These are phyloP conservation scores for Trisateles emortualis DNA, from an alignment of 2,888 invertebrate genomes.

Conservation along the genomic window DNA sequence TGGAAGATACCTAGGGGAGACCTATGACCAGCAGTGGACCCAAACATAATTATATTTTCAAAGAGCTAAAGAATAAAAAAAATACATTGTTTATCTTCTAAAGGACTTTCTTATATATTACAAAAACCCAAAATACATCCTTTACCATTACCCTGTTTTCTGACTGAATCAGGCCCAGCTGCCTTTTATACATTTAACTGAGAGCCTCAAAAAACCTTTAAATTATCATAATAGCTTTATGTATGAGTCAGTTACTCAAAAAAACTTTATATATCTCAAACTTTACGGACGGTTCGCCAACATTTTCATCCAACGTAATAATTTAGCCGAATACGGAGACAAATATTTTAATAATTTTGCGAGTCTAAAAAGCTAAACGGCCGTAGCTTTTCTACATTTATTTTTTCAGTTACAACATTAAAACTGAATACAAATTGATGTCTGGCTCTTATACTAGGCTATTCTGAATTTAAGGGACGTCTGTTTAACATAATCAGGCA, in stretches of 20 bases:
- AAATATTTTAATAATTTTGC: slow-evolving; percentile 34
- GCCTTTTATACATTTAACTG: background rate
- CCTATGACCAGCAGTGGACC: too few species aligned
- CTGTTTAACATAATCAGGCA: slow-evolving; percentile 51
- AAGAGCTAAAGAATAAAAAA: too few species aligned
- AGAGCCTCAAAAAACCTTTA: background rate
- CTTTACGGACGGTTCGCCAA: background rate
- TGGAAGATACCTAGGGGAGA: too few species aligned
- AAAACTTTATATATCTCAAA: background rate
- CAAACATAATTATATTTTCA: too few species aligned
- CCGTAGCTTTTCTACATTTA: slow-evolving; percentile 24
- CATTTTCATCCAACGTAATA: slow-evolving; percentile 24
- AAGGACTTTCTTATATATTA: too few species aligned
- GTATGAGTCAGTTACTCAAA: background rate
- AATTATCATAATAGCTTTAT: slow-evolving; percentile 1
- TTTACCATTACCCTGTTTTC: background rate
- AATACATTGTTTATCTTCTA: too few species aligned
- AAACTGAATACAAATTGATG: slow-evolving; percentile 50
- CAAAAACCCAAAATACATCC: background rate
- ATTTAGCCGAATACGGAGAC: slow-evolving; percentile 28
- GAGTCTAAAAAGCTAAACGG: slow-evolving; percentile 27
- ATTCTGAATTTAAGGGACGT: slow-evolving; percentile 39
- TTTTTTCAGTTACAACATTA: slow-evolving; percentile 47
- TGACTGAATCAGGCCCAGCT: background rate
- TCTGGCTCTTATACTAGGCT: slow-evolving; percentile 41